Evolutionary conservation across 92 coral and sea anemone species (phyloP).

Genomic region (Chrysogorgia sp.): DNA sequence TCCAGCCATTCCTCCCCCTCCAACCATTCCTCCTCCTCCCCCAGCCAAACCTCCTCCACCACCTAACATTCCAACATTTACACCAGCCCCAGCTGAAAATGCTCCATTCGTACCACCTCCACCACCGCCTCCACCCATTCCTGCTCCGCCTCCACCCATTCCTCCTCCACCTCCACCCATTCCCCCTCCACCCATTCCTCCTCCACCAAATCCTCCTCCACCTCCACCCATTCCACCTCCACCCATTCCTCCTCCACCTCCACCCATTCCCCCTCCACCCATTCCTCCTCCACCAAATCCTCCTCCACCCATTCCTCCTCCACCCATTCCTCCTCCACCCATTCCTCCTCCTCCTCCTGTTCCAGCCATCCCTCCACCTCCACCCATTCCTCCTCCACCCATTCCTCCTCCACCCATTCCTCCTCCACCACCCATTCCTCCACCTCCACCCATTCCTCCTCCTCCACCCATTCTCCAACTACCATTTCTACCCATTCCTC

Average conservation of each 20-base stretch:
- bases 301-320: conserved; percentile 42
- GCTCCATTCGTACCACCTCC: neutral
- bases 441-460: neutral
- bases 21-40: conserved; percentile 17
- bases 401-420: neutral
- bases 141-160: conserved; percentile 6
- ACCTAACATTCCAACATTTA: neutral
- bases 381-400: conserved; percentile 10
- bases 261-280: neutral
- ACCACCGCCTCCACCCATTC: neutral
- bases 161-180: conserved; percentile 21
- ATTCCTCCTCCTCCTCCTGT: conserved; percentile 24
- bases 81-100: neutral
- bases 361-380: neutral
- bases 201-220: conserved; percentile 33
- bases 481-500: neutral
- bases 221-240: conserved; percentile 17
- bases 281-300: conserved; percentile 13
- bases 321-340: conserved; percentile 9
- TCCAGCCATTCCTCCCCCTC: conserved; percentile 29
- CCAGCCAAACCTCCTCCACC: conserved; percentile 4
- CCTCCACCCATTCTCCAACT: too few relatives aligned
- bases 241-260: neutral
- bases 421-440: neutral
- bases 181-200: conserved; percentile 9